Percentiles rank a stretch among this genome's conserved stretches.
Conservation (phyloP, 2,888 invertebrate species). For the Amphipyra berbera region DNA sequence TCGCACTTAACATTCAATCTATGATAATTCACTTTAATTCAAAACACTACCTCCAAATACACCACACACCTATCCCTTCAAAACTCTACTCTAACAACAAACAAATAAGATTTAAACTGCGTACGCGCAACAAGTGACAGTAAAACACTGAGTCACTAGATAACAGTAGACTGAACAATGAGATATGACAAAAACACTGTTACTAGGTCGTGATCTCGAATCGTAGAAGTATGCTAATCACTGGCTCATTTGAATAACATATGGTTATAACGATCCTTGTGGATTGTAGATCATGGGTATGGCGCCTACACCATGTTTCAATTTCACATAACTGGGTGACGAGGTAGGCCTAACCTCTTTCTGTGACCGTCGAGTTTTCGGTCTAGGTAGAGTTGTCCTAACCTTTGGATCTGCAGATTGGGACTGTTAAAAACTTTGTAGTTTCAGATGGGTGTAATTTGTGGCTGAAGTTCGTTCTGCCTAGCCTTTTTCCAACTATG, state of each 20-base stretch:
- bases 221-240: slow-evolving; percentile 43
- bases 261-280: slow-evolving; percentile 5
- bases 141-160: slow-evolving; percentile 47
- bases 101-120: slow-evolving; percentile 12
- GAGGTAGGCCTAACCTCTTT: no score
- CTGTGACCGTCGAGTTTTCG: no score
- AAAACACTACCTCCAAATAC: not conserved
- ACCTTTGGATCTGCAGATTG: no score
- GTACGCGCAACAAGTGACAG: not conserved
- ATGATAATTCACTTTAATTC: slow-evolving; percentile 6
- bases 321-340: not conserved
- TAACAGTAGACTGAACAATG: slow-evolving; percentile 57
- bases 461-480: no score
- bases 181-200: slow-evolving; percentile 50
- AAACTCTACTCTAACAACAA: slow-evolving; percentile 14
- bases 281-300: slow-evolving; percentile 18
- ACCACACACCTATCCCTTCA: not conserved
- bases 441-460: no score
- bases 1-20: not conserved
- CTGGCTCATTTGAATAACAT: slow-evolving; percentile 34
- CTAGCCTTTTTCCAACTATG: no score
- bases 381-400: no score
- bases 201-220: slow-evolving; percentile 53
- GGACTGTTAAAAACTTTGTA: no score
- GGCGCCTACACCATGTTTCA: slow-evolving; percentile 20